Conservation (phyloP, 2,888 invertebrate species). For the Nineta flava region DNA sequence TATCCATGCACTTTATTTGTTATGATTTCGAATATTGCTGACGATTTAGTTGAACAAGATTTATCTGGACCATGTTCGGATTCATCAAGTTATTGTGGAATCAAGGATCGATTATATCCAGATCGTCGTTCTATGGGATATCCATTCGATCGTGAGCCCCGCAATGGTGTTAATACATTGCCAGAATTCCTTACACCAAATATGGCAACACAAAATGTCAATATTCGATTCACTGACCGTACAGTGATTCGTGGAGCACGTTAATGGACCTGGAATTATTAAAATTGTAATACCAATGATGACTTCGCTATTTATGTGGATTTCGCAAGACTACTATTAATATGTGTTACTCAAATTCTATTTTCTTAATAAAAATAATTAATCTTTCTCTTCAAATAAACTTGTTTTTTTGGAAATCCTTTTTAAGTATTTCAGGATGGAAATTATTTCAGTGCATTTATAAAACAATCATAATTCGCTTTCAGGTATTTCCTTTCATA, state of each 20-base stretch:
- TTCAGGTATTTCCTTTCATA: too few relatives aligned
- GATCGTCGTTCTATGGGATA: conserved; percentile 73
- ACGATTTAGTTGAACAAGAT: conserved; percentile 44
- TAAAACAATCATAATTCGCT: too few relatives aligned
- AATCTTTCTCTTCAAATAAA: too few relatives aligned
- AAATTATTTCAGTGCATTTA: too few relatives aligned
- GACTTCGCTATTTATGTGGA: too few relatives aligned
- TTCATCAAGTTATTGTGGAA: conserved; percentile 65
- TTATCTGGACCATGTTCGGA: conserved; percentile 44
- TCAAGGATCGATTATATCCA: conserved; percentile 60
- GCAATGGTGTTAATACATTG: conserved; percentile 37
- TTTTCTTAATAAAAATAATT: too few relatives aligned
- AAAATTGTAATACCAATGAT: too few relatives aligned
- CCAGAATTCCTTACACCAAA: conserved; percentile 56
- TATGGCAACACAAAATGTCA: conserved; percentile 49
- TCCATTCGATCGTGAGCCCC: conserved; percentile 55
- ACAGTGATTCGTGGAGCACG: conserved; percentile 2
- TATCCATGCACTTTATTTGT: conserved; percentile 52
- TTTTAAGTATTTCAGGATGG: too few relatives aligned
- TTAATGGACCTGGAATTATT: too few relatives aligned
- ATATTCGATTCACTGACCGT: conserved; percentile 40
- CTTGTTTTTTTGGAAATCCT: too few relatives aligned
- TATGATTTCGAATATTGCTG: conserved; percentile 58
- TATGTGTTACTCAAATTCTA: too few relatives aligned
- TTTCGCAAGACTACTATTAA: too few relatives aligned